phyloP scores from a whole-genome alignment of 2,113 vertebrate genomes.

The Silurus glanis region DNA sequence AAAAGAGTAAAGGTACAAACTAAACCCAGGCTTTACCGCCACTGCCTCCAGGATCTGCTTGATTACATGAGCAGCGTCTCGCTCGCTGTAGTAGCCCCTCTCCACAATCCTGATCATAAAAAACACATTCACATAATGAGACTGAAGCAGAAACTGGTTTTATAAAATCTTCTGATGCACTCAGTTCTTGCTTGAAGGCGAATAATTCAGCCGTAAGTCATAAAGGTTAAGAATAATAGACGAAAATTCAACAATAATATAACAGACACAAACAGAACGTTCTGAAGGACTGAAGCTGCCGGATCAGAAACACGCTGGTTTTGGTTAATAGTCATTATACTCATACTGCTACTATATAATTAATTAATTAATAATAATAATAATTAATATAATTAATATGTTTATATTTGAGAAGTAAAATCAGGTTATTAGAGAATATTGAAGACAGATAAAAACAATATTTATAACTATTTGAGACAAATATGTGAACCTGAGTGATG shows the following conservation, averaged over 20 bases:
- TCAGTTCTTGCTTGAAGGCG: too few species aligned
- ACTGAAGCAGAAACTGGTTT: neutral
- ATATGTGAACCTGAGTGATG: neutral
- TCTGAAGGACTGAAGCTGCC: too few species aligned
- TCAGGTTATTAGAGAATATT: neutral
- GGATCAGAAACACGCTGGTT: too few species aligned
- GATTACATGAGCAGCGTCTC: conserved; percentile 83
- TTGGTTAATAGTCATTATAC: too few species aligned
- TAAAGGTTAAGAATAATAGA: neutral
- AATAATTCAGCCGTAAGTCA: neutral
- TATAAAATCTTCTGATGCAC: neutral
- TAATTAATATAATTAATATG: too few species aligned
- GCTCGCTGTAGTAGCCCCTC: conserved; percentile 86
- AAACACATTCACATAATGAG: neutral
- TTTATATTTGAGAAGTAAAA: neutral
- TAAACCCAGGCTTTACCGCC: conserved; percentile 66
- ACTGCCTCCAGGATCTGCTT: conserved; percentile 88
- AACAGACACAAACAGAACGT: too few species aligned
- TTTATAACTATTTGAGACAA: neutral
- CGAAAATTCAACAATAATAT: too few species aligned
- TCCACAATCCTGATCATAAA: conserved; percentile 79
- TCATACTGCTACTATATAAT: too few species aligned
- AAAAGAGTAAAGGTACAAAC: neutral
- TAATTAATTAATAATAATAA: too few species aligned
- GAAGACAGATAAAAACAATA: too few species aligned